A percentile compares a stretch with the other conserved stretches of the same genome.
Evolutionary conservation across 2,113 vertebrate species (phyloP).

Genomic region (Psephotus haematonotus): DNA sequence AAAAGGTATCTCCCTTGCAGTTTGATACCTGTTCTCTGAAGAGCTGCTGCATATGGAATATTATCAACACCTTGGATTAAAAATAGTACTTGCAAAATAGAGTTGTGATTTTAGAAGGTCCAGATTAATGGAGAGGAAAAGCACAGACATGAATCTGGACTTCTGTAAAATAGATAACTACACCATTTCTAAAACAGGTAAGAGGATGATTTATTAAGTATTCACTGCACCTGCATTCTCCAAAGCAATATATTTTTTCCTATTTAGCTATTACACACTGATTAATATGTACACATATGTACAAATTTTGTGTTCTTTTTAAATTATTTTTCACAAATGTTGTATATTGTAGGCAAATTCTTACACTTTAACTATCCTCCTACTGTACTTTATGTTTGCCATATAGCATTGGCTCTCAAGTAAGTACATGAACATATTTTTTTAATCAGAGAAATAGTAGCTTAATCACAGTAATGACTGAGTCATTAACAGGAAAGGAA

Average conservation of each 20-base stretch:
- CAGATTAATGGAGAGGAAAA: conserved; percentile 27
- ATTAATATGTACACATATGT: neutral
- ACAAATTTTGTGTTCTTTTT: neutral
- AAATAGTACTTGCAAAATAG: neutral
- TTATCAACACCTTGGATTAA: neutral
- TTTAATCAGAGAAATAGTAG: neutral
- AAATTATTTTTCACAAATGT: neutral
- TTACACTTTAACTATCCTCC: neutral
- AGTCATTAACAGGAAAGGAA: neutral
- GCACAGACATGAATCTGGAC: neutral
- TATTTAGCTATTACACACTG: neutral
- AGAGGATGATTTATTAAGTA: conserved; percentile 15
- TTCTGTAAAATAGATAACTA: neutral
- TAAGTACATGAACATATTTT: neutral
- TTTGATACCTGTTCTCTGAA: neutral
- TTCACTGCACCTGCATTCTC: neutral
- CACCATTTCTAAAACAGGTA: conserved; percentile 57
- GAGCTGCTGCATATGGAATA: neutral
- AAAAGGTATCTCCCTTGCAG: neutral
- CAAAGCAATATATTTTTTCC: neutral
- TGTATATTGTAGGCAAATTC: neutral
- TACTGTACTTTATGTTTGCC: neutral
- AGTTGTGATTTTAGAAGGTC: neutral
- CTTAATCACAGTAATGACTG: neutral
- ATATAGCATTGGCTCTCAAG: neutral